Evolutionary conservation across 2,113 vertebrate genomes (phyloP).

Genomic region (Strix aluco): DNA sequence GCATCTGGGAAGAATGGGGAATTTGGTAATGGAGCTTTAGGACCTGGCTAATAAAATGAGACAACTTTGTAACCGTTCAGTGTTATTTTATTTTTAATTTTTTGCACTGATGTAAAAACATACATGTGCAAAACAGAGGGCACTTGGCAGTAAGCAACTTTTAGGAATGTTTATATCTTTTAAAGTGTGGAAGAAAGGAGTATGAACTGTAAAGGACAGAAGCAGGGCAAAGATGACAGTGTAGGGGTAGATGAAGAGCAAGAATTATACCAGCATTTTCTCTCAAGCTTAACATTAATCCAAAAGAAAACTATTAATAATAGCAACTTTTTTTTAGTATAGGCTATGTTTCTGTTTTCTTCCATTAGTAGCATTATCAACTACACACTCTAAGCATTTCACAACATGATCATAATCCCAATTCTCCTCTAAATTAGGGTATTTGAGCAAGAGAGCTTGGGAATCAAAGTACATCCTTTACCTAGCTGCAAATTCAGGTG

Average conservation of each 20-base stretch:
- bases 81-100: neutral
- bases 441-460: neutral
- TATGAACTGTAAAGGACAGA: neutral
- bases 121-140: neutral
- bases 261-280: neutral
- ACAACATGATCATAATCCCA: neutral
- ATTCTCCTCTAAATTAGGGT: neutral
- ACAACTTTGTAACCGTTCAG: neutral
- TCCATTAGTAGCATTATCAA: neutral
- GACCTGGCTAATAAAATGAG: neutral
- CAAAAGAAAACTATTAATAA: neutral
- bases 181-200: neutral
- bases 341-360: neutral
- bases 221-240: neutral
- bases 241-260: neutral
- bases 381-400: neutral
- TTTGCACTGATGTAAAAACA: neutral
- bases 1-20: neutral
- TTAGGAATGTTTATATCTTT: neutral
- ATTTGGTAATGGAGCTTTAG: neutral
- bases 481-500: neutral
- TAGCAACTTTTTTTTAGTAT: neutral
- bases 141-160: neutral
- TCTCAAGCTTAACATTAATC: neutral
- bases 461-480: neutral